Conservation (phyloP, 2,113 vertebrate genomes). For the Genyomyrus donnyi region DNA sequence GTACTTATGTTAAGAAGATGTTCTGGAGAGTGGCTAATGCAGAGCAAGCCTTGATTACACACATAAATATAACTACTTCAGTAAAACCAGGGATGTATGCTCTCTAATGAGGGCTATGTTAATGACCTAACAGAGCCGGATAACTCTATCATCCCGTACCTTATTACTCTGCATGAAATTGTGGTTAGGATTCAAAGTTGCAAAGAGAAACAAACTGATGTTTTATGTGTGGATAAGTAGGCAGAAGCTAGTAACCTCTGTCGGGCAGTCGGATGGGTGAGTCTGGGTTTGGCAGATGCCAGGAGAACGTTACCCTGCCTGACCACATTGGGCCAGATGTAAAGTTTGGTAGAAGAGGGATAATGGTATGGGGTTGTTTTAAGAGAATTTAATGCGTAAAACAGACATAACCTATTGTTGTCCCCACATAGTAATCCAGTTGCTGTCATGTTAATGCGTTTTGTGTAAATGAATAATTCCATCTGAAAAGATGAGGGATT, state of each 20-base stretch:
- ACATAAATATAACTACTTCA: neutral
- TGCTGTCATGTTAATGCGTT: neutral
- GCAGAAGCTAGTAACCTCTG: neutral
- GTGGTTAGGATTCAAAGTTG: neutral
- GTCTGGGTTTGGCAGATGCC: neutral
- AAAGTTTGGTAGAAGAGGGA: neutral
- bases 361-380: neutral
- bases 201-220: neutral
- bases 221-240: neutral
- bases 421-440: neutral
- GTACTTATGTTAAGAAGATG: neutral
- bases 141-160: neutral
- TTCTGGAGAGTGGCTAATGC: neutral
- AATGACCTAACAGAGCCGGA: neutral
- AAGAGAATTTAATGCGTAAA: neutral
- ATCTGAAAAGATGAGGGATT: neutral
- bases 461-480: neutral
- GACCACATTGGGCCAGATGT: neutral
- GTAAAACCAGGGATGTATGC: neutral
- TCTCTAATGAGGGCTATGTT: neutral
- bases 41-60: neutral
- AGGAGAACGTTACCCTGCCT: neutral
- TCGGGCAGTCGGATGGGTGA: neutral
- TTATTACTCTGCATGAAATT: neutral
- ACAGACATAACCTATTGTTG: neutral